phyloP scores from a whole-genome alignment of 2,113 vertebrate species.

The Callospermophilus lateralis region DNA sequence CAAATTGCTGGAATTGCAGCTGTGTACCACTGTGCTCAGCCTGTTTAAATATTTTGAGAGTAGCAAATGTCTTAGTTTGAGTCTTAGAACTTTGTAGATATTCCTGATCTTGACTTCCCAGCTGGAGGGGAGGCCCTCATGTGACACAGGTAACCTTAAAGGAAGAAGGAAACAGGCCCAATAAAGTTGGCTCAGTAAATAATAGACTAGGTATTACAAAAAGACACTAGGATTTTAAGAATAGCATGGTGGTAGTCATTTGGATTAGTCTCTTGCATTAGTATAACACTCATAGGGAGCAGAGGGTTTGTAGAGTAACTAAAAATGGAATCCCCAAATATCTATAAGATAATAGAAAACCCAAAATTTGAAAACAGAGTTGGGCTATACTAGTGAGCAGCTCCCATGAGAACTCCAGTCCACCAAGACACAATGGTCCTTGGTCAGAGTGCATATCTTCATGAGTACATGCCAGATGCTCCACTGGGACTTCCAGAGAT shows the following conservation, averaged over 20 bases:
- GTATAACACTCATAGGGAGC: neutral
- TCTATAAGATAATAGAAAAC: neutral
- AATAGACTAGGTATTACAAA: neutral
- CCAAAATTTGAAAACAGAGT: neutral
- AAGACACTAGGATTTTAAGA: neutral
- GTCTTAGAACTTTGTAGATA: conserved; percentile 24
- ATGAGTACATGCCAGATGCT: neutral
- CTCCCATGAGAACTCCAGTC: neutral
- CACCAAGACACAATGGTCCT: neutral
- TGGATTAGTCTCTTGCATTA: conserved; percentile 25
- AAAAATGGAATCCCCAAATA: conserved; percentile 13
- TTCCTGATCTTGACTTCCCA: neutral
- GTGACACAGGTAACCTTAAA: neutral
- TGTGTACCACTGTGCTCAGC: no score
- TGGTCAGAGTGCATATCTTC: neutral
- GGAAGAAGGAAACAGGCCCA: neutral
- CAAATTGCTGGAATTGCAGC: no score
- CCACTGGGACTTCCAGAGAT: neutral
- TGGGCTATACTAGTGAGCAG: neutral
- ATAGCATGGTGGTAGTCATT: conserved; percentile 11
- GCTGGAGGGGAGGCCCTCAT: neutral
- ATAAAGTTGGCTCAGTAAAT: neutral
- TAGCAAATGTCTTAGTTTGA: neutral
- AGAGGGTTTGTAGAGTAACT: neutral
- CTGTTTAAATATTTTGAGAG: neutral